Percentiles rank a stretch among this genome's conserved stretches.
Evolutionary conservation across 2,797 vertebrate species (phyloP).

Genomic region (Urosaurus nigricauda): DNA sequence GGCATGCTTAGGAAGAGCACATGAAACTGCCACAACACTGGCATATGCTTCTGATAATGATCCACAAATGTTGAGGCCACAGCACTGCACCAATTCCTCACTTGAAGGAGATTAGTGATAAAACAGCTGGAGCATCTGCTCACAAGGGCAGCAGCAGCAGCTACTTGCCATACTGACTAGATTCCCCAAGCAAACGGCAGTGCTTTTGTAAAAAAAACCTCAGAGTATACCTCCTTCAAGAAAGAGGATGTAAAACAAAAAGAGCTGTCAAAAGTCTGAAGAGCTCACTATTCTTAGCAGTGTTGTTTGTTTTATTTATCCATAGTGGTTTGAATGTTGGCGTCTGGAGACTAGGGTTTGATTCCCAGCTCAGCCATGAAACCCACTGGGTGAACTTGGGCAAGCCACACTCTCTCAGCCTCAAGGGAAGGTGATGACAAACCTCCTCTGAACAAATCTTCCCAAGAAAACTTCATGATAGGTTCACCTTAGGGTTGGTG

Average conservation of each 20-base stretch:
- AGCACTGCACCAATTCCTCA: no score
- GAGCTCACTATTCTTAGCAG: neutral
- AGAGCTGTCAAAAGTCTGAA: neutral
- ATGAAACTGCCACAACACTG: neutral
- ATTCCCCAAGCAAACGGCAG: neutral
- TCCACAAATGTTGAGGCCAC: neutral
- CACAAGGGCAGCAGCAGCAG: neutral
- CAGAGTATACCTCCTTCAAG: neutral
- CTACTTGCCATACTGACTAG: no score
- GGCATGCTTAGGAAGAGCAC: neutral
- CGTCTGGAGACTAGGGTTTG: no score
- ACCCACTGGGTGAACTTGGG: no score
- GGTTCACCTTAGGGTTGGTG: no score
- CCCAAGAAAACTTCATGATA: no score
- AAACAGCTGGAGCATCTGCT: neutral
- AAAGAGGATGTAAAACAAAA: neutral
- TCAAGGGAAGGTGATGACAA: no score
- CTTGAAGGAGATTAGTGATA: neutral
- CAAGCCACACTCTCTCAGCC: no score
- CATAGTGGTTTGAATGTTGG: no score
- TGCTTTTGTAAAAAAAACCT: neutral
- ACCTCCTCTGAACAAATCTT: no score
- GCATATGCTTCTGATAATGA: neutral
- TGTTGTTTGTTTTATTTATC: neutral
- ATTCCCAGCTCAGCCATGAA: no score